Conservation (phyloP, 2,797 vertebrate genomes). For the Aphelocoma californica region DNA sequence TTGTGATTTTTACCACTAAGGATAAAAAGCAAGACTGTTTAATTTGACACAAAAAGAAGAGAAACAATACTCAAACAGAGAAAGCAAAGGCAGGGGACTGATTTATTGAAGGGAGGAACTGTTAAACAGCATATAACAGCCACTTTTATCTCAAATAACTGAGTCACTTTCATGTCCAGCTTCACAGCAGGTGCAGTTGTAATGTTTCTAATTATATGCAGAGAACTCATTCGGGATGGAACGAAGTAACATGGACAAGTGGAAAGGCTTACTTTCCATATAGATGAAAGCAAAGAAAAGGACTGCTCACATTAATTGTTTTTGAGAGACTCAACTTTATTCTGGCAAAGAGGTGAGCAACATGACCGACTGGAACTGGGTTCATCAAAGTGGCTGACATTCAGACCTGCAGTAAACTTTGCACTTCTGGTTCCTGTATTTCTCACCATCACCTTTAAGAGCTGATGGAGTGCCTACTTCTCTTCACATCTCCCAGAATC, state of each 20-base stretch:
- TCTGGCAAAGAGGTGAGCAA: background rate
- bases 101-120: background rate
- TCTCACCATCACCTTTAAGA: background rate
- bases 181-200: background rate
- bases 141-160: background rate
- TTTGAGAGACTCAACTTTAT: background rate
- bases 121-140: background rate
- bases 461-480: background rate
- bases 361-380: background rate
- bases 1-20: background rate
- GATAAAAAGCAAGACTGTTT: background rate
- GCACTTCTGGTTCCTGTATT: background rate
- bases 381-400: background rate
- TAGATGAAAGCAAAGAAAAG: background rate
- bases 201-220: background rate
- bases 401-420: background rate
- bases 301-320: background rate
- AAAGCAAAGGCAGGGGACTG: background rate
- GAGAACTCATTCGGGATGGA: background rate
- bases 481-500: background rate
- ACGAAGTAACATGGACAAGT: background rate
- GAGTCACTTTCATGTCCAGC: background rate
- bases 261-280: background rate
- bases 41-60: background rate
- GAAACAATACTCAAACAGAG: background rate